These are phyloP conservation scores for Anoplolepis gracilipes DNA, from an alignment of 1,140 invertebrate species.

Conservation along the genomic window DNA sequence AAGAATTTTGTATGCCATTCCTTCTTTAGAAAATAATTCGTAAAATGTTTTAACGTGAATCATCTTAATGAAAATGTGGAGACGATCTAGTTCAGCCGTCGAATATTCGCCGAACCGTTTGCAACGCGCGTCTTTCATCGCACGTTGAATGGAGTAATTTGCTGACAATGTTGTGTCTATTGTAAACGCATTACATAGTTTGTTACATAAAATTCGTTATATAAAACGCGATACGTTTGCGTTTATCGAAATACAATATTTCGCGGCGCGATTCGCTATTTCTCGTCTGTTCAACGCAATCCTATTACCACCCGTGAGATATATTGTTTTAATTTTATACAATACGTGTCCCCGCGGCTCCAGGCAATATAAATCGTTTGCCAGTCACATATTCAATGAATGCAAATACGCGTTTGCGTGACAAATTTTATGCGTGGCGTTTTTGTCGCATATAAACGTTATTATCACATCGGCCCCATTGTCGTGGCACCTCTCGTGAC, in stretches of 20 bases:
- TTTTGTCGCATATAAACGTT: background rate
- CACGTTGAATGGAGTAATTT: slow-evolving; percentile 16
- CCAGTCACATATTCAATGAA: slow-evolving; percentile 24
- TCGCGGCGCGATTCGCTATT: background rate
- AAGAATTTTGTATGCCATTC: background rate
- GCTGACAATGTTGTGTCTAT: background rate
- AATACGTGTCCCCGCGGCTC: background rate
- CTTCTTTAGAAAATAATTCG: background rate
- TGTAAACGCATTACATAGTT: slow-evolving; percentile 22
- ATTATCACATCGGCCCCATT: background rate
- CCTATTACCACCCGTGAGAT: background rate
- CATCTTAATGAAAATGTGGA: background rate
- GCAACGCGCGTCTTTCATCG: background rate
- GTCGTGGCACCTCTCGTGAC: background rate
- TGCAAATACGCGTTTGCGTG: background rate
- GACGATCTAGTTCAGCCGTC: background rate
- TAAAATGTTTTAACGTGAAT: background rate
- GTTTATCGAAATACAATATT: slow-evolving; percentile 22
- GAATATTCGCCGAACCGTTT: background rate
- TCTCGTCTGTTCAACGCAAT: background rate
- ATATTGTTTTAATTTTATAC: slow-evolving; percentile 14
- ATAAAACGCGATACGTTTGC: slow-evolving; percentile 10
- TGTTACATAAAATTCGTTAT: slow-evolving; percentile 41
- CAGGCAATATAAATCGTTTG: background rate
- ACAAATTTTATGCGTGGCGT: background rate